phyloP scores from a whole-genome alignment of 2,888 invertebrate genomes.

The Tetranychus piercei region DNA sequence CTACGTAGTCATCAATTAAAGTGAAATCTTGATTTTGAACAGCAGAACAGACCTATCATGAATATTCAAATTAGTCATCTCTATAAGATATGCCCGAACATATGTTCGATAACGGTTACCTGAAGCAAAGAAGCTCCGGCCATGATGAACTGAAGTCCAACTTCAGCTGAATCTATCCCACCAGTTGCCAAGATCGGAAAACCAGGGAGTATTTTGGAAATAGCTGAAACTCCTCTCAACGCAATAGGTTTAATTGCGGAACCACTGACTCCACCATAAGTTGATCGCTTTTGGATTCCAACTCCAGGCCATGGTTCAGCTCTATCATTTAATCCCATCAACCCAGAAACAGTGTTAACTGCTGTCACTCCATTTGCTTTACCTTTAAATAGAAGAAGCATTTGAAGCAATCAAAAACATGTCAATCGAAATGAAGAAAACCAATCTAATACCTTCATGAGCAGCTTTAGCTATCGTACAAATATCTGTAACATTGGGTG shows the following conservation, averaged over 20 bases:
- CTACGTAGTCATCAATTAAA: slow-evolving; percentile 78
- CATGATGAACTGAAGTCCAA: slow-evolving; percentile 77
- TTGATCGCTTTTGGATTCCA: slow-evolving; percentile 56
- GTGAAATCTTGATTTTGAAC: slow-evolving; percentile 98
- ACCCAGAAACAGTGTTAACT: slow-evolving; percentile 86
- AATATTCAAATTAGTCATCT: background rate
- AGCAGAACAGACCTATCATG: slow-evolving; percentile 63
- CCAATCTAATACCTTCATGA: slow-evolving; percentile 47
- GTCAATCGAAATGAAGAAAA: background rate
- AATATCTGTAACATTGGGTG: slow-evolving; percentile 91
- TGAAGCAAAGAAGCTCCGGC: slow-evolving; percentile 83
- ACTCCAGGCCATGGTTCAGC: slow-evolving; percentile 81
- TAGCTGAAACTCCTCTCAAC: slow-evolving; percentile 68
- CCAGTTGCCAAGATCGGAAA: slow-evolving; percentile 89
- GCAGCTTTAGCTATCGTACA: slow-evolving; percentile 74
- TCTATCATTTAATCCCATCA: slow-evolving; percentile 68
- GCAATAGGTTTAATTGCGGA: slow-evolving; percentile 91
- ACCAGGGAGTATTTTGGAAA: slow-evolving; percentile 60
- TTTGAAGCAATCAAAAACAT: background rate
- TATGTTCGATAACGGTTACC: slow-evolving; percentile 36
- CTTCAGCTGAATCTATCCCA: slow-evolving; percentile 89
- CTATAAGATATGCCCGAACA: slow-evolving; percentile 1
- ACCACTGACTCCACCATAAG: slow-evolving; percentile 82
- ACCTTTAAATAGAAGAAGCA: slow-evolving; percentile 38
- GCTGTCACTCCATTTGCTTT: slow-evolving; percentile 87